Base-by-base conservation (phyloP, 1,140 invertebrate genomes). In the Leptinotarsa defecta region DNA sequence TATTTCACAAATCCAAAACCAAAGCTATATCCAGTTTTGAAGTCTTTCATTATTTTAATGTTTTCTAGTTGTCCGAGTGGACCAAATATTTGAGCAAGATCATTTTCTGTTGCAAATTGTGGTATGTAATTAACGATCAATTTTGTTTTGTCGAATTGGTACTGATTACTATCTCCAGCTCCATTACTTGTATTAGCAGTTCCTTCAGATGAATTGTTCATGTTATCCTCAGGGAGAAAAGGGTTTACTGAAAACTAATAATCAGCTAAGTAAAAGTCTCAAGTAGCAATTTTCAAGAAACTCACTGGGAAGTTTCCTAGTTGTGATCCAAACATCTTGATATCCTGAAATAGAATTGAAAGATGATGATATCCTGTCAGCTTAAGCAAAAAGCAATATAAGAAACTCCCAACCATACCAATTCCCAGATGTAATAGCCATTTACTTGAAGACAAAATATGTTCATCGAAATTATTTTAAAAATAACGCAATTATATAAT, bases 1-100 rank as follows among this genome's bases (percentile, higher is more conserved):
- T 95, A 98, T 85, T 98, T 97, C 19, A 98, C 96, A 88, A 98
- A 98, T 20, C 96, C 96, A 87, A 97, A 98, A 17, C 97, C 96
- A 86, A 95, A 98, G 86, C 95, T 97, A 86, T 98, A 98, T 24
- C 95, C 95, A 86, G 95, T 96, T 89, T 95, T 86, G 65, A 89
- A 86, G 93, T 97, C 94, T 84, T 95, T 93, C 91, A 98, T 96
- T 80, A 98, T 94, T 80, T 95, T 91, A 83, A 95, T 95, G 74
- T 92, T 94, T 83, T 96, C 95, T 62, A 98, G 91, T 8, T 93
- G 91, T 68, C 95, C 95, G 79, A 96, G 93, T 22, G 92, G 93
- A 72, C 92, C 90, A 84, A 98, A 98, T 86, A 98, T 91, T 72
- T 92, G 92, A 83, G 92, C 94, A 48, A 98, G 89, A 81, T 98